Evolutionary conservation across 2,797 vertebrate species (phyloP), one percentile per base, ranked within the genome.

Genomic region (Pagetopsis macropterus): DNA sequence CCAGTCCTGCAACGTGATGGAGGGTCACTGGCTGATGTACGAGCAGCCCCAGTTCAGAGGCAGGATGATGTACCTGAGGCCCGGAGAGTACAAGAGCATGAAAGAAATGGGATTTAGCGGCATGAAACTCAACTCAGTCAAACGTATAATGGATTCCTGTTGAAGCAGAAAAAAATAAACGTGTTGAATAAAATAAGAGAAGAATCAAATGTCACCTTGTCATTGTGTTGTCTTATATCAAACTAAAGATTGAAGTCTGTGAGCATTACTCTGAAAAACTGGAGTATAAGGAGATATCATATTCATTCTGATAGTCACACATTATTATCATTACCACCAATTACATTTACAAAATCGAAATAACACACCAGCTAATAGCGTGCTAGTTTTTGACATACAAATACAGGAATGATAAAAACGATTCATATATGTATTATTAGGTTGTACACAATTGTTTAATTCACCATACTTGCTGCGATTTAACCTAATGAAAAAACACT

Each of bases 1-100:
- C 84, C 84, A 84, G 87, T 93, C 93, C 78, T 90, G 89, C 72
- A 49, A 90, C 7, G 84, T 94, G 72, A 84, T 90, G 81, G 91
- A 93, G 19, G 93, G 84, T 76, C 82, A 93, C 88, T 94, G 93
- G 93, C 81, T 94, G 78, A 82, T 90, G 88, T 93, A 92, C 72
- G 84, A 87, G 72, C 88, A 88, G 75, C 70, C 82, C 58, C 33
- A 91, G 27, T 94, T 78, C 87, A 87, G 84, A 79, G 93, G 92
- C 80, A 90, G 65, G 79, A 87, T 87, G 91, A 68, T 84, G 76
- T 92, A 93, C 89, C 54, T 93, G 78, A 90, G 87, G 45, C 92
- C 91, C 0, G 91, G 93, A 46, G 92, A 94, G 81, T 91, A 95
- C 79, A 89, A 78, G 83, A 92, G 41, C 81, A 83, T 90, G 69